These are phyloP conservation scores for Zaprionus ghesquierei DNA, from an alignment of 1,140 invertebrate genomes.

Conservation along the genomic window DNA sequence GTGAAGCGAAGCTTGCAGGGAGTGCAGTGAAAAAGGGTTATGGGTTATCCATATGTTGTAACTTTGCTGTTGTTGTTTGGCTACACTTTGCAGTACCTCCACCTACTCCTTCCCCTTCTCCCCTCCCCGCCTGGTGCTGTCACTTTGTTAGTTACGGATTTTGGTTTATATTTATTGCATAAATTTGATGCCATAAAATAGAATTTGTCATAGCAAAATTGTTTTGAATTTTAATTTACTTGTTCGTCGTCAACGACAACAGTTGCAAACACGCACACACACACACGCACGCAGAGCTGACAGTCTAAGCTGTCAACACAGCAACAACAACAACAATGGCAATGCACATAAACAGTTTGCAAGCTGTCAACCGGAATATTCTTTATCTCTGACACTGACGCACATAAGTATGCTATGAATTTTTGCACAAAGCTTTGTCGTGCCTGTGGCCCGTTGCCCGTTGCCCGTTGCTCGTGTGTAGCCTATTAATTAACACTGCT, in stretches of 20 bases:
- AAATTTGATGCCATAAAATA: conserved; percentile 77
- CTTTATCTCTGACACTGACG: not conserved
- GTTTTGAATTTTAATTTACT: conserved; percentile 80
- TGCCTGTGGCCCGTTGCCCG: not conserved
- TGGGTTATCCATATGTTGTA: conserved; percentile 61
- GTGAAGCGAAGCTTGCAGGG: no score
- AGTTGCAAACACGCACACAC: conserved; percentile 10
- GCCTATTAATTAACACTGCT: conserved; percentile 65
- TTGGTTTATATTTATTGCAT: conserved; percentile 80
- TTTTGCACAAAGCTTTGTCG: conserved; percentile 9
- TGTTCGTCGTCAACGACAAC: conserved; percentile 42
- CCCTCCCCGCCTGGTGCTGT: conserved; percentile 22
- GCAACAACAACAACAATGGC: conserved; percentile 33
- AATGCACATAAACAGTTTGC: conserved; percentile 37
- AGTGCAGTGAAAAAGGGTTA: not conserved
- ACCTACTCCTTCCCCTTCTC: not conserved
- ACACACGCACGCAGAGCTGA: conserved; percentile 11
- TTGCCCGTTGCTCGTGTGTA: not conserved
- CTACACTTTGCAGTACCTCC: conserved; percentile 16
- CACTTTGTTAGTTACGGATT: conserved; percentile 74
- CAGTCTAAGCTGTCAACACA: conserved; percentile 34
- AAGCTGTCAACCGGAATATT: conserved; percentile 43
- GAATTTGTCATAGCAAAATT: conserved; percentile 71
- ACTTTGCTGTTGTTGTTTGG: conserved; percentile 41
- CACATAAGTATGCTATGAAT: conserved; percentile 47